Evolutionary conservation across 2,797 vertebrate genomes (phyloP), one percentile per base, ranked within the genome.

Genomic region (Heteromormyrus szaboi): DNA sequence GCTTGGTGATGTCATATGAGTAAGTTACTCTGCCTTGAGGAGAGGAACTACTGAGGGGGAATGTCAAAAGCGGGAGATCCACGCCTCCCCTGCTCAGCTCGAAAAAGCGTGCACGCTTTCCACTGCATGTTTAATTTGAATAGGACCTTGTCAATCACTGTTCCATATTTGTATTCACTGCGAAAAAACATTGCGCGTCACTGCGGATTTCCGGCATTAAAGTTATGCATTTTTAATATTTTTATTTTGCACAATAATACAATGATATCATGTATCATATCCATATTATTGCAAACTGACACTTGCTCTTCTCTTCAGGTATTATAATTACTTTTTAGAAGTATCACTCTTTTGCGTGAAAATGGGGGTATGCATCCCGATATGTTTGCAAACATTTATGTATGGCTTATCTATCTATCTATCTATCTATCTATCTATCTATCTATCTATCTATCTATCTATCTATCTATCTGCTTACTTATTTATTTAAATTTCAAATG

Each of bases 31-130:
- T 93, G 95, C 94, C 93, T 94, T 89, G 92, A 94, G 93, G 94
- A 95, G 87, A 48, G 93, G 94, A 94, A 93, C 95, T 94, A 92
- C 95, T 93, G 95, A 94, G 88, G 89, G 94, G 94, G 94, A 95
- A 93, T 94, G 95, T 95, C 95, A 96, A 92, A 94, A 94, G 94
- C 91, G 93, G 93, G 94, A 94, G 94, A 93, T 96, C 95, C 96
- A 96, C 96, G 96, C 96, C 96, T 95, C 95, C 95, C 91, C 87
- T 89, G 91, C 92, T 90, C 90, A 89, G 92, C 91, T 53, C 90
- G 90, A 93, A 93, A 94, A 94, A 93, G 92, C 91, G 93, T 92
- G 91, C 92, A 93, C 91, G 93, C 93, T 93, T 92, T 90, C 90
- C 91, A 89, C 92, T 90, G 92, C 89, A 94, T 94, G 92, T 94